Evolutionary conservation across 2,888 invertebrate genomes (phyloP).

Genomic region (Drosophila subsilvestris): DNA sequence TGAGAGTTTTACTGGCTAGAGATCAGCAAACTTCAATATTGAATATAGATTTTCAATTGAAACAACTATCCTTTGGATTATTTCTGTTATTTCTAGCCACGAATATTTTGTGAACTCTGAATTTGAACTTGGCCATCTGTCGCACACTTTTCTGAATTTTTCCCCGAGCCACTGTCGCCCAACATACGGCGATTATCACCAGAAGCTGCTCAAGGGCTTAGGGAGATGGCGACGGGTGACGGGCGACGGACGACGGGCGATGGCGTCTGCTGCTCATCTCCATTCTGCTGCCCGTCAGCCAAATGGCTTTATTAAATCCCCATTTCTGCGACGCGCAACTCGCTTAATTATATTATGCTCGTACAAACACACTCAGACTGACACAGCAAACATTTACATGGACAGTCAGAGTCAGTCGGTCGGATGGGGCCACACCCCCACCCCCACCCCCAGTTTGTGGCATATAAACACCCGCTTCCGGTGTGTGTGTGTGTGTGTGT

Average conservation of each 20-base stretch:
- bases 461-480: constrained; percentile 52
- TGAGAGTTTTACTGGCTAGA: no score
- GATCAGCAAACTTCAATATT: neutral
- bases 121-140: neutral
- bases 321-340: constrained; percentile 63
- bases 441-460: neutral
- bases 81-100: neutral
- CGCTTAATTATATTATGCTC: constrained; percentile 73
- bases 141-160: neutral
- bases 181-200: constrained; percentile 51
- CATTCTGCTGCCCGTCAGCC: constrained; percentile 49
- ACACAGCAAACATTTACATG: constrained; percentile 14
- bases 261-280: constrained; percentile 43
- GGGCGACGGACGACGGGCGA: constrained; percentile 26
- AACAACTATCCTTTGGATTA: neutral
- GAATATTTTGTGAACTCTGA: no score
- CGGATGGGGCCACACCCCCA: constrained; percentile 41
- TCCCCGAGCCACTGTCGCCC: constrained; percentile 37
- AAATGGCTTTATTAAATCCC: constrained; percentile 80
- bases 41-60: neutral
- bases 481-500: constrained; percentile 22
- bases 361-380: constrained; percentile 16
- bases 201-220: constrained; percentile 8
- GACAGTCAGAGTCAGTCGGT: constrained; percentile 9
- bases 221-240: neutral